Evolutionary conservation across 2,113 vertebrate species (phyloP), one percentile per base, ranked within the genome.

Genomic region (Tautogolabrus adspersus): DNA sequence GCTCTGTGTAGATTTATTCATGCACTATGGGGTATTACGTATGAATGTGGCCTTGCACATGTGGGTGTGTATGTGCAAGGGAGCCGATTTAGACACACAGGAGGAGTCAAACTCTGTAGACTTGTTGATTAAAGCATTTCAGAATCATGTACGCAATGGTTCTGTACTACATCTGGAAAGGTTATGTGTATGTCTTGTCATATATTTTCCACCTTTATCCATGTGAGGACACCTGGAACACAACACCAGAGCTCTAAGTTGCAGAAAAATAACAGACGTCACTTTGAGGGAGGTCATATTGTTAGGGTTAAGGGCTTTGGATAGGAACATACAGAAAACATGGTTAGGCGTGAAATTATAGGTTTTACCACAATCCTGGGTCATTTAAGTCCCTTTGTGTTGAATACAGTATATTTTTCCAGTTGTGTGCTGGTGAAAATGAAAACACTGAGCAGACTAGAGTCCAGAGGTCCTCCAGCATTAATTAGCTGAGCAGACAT

Each of bases 61-160:
- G 91, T 92, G 87, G 73, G 84, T 70, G 81, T 84, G 90, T 78
- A 69, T 82, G 86, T 83, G 70, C 21, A 66, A 42, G 63, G 40
- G 77, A 68, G 64, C 73, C 80, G 81, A 82, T 80, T 81, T 60
- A 60, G 52, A 82, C 79, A 69, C 75, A 61, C 75, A 66, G 47
- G 40, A 37, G 72, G 65, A 88, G 83, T 71, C 13, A 70, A 91
- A 90, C 85, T 91, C 83, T 21, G 30, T 63, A 70, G 89, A 93
- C 91, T 93, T 93, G 91, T 93, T 93, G 91, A 93, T 90, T 78
- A 67, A 59, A 82, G 52, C 63, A 44, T 54, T 18, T 62, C 16
- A 63, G 72, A 70, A 72, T 81, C 51, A 70, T 11, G 44, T 51
- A 81, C 54, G 38, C 23, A 55, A 9, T 19, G 55, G n/a, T 23